A percentile compares a stretch with the other conserved stretches of the same genome.
phyloP scores from a whole-genome alignment of 1,140 invertebrate genomes.

The Drosophila grimshawi region DNA sequence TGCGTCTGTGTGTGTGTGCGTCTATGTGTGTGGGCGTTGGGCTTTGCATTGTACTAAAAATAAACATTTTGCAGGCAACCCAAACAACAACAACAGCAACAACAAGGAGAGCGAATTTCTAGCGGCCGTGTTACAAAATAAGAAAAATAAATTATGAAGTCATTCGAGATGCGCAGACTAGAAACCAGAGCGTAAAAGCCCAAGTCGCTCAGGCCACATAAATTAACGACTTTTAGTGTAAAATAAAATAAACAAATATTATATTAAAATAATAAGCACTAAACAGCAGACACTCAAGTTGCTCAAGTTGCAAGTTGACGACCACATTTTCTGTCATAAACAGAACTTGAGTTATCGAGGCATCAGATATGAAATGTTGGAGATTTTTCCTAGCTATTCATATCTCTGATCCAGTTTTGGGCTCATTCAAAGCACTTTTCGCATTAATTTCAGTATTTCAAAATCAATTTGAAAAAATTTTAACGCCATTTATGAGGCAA shows the following conservation, averaged over 20 bases:
- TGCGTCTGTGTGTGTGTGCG: conserved; percentile 20
- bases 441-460: too few relatives aligned
- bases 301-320: too few relatives aligned
- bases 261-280: background rate
- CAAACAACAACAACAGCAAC: conserved; percentile 22
- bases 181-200: conserved; percentile 25
- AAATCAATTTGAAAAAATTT: too few relatives aligned
- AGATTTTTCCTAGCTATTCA: too few relatives aligned
- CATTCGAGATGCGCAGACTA: conserved; percentile 47
- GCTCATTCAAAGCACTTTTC: too few relatives aligned
- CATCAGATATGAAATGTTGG: too few relatives aligned
- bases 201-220: background rate
- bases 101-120: conserved; percentile 21
- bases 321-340: too few relatives aligned
- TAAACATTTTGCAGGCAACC: conserved; percentile 59
- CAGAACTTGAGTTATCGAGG: too few relatives aligned
- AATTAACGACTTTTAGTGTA: background rate
- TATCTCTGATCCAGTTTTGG: too few relatives aligned
- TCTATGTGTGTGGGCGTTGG: conserved; percentile 28
- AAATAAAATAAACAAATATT: background rate
- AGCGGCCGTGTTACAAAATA: conserved; percentile 22
- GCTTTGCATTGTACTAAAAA: conserved; percentile 68
- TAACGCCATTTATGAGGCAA: too few relatives aligned
- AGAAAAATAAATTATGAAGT: conserved; percentile 46
- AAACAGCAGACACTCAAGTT: background rate